Evolutionary conservation across 2,888 invertebrate genomes (phyloP).

Genomic region (Chironomus tentans): DNA sequence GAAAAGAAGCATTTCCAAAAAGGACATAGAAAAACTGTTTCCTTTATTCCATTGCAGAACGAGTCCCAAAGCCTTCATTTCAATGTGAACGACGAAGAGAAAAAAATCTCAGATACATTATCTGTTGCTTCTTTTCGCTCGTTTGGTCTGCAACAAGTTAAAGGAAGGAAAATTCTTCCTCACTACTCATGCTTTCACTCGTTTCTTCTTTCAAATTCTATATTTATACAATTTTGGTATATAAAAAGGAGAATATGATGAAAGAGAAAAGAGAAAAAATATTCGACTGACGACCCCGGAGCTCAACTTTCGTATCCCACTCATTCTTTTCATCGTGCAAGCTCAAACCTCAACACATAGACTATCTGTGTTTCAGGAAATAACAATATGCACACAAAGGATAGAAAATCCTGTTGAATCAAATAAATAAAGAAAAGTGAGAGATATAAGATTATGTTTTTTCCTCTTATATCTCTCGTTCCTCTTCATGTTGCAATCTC

Average conservation of each 20-base stretch:
- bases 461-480: background rate
- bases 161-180: background rate
- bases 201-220: background rate
- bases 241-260: background rate
- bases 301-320: background rate
- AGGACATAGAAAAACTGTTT: too few relatives aligned
- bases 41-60: too few relatives aligned
- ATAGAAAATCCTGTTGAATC: slow-evolving; percentile 19
- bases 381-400: slow-evolving; percentile 5
- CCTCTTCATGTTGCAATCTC: background rate
- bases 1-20: too few relatives aligned
- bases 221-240: background rate
- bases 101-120: background rate
- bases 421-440: slow-evolving; percentile 1
- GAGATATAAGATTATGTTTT: slow-evolving; percentile 13
- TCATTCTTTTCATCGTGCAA: background rate
- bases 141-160: slow-evolving; percentile 14
- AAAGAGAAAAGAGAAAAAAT: background rate
- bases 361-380: background rate
- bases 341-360: slow-evolving; percentile 16
- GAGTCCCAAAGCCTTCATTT: too few relatives aligned
- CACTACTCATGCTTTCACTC: background rate
- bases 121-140: slow-evolving; percentile 12
- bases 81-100: background rate
- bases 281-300: background rate